Evolutionary conservation across 2,797 vertebrate species (phyloP).

Genomic region (Amniataba percoides): DNA sequence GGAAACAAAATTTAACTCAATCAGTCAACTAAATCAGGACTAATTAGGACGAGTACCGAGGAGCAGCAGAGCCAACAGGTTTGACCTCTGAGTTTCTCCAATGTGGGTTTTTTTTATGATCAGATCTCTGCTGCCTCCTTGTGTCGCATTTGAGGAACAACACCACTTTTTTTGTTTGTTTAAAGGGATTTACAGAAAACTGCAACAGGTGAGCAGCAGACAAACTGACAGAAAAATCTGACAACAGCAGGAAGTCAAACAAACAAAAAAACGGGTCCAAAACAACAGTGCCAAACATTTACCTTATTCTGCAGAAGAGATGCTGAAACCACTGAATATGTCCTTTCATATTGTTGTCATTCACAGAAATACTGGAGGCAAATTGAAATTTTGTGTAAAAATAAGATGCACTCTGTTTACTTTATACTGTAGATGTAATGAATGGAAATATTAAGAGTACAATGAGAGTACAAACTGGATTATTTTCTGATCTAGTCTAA

Average conservation of each 20-base stretch:
- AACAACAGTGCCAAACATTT: too few species aligned
- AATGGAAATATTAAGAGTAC: too few species aligned
- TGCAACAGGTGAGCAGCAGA: conserved; percentile 10
- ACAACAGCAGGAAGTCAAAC: background rate
- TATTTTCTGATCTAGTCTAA: too few species aligned
- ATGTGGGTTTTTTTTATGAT: background rate
- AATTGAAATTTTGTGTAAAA: background rate
- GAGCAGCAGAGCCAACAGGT: conserved; percentile 29
- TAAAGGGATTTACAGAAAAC: background rate
- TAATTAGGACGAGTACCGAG: conserved; percentile 32
- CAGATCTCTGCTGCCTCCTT: conserved; percentile 61
- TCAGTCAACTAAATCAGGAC: conserved; percentile 49
- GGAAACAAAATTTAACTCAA: conserved; percentile 33
- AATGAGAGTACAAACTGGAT: too few species aligned
- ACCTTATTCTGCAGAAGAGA: background rate
- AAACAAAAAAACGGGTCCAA: fast-evolving
- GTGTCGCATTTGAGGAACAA: conserved; percentile 24
- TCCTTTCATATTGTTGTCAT: background rate
- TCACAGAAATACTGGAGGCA: background rate
- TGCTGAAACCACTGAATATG: background rate
- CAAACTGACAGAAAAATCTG: background rate
- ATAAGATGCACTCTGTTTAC: background rate
- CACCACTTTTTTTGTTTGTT: background rate
- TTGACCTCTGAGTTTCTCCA: conserved; percentile 17
- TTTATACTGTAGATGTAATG: background rate